phyloP scores from a whole-genome alignment of 2,888 invertebrate species.

The Tipula vernalis region DNA sequence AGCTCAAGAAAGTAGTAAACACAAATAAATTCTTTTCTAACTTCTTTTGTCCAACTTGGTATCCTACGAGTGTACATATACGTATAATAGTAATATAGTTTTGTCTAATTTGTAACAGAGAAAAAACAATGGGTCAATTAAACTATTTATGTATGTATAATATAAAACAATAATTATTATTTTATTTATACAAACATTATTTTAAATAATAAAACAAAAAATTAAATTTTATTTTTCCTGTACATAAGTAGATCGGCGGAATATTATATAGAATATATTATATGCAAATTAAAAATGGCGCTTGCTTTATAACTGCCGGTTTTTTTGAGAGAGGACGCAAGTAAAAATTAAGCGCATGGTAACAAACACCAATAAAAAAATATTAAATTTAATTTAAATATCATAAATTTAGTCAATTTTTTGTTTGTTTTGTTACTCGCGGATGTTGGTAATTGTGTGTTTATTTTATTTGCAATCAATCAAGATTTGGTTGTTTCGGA shows the following conservation, averaged over 20 bases:
- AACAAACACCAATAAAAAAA: not conserved
- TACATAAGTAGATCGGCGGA: not conserved
- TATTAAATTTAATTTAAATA: not conserved
- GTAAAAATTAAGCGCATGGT: not conserved
- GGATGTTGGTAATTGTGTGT: not conserved
- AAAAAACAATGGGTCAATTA: not conserved
- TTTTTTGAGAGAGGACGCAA: not conserved
- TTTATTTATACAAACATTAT: not conserved
- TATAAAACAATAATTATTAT: not conserved
- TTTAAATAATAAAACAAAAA: not conserved
- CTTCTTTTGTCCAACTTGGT: not conserved
- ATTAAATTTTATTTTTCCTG: not conserved
- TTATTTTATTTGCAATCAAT: not conserved
- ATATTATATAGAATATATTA: not conserved
- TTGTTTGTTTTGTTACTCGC: not conserved
- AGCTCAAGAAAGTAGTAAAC: not conserved
- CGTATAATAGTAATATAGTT: not conserved
- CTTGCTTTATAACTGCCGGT: not conserved
- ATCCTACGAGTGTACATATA: not conserved
- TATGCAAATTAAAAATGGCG: not conserved
- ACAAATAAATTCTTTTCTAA: not conserved
- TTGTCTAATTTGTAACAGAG: not conserved
- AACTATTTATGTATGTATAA: not conserved
- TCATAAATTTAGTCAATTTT: not conserved
- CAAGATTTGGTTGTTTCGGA: not conserved